Percentiles rank a stretch among this genome's conserved stretches.
These are phyloP conservation scores for Stictonetta naevosa DNA, from an alignment of 2,113 vertebrate species.

Conservation along the genomic window DNA sequence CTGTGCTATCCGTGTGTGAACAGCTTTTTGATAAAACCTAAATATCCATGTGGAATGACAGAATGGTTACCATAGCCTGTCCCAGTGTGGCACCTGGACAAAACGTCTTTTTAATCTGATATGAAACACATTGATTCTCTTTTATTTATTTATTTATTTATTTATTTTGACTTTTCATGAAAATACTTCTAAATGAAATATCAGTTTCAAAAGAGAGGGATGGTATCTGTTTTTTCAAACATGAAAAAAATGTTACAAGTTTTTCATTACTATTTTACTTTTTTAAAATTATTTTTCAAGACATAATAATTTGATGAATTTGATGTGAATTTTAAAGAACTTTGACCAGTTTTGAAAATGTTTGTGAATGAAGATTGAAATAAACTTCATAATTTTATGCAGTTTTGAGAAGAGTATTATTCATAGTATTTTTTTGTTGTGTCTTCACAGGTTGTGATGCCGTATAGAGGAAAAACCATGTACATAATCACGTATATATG, in stretches of 20 bases:
- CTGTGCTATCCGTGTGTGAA: background rate
- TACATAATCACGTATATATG: background rate
- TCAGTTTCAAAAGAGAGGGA: background rate
- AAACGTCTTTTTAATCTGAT: background rate
- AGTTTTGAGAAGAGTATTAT: background rate
- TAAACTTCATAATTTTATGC: background rate
- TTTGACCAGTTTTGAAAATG: background rate
- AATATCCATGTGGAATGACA: rapidly evolving
- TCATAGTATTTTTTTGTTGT: background rate
- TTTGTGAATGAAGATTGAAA: background rate
- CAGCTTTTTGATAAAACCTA: background rate
- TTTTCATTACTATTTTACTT: background rate
- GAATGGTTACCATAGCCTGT: background rate
- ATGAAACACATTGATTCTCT: background rate
- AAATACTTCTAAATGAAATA: background rate
- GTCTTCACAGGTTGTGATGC: background rate
- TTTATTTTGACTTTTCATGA: background rate
- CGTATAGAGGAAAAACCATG: background rate
- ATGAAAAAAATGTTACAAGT: background rate
- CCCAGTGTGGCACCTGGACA: no score
- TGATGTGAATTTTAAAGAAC: background rate
- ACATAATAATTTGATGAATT: background rate
- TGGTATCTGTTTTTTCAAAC: background rate
- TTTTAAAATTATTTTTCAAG: background rate
- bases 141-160: no score